Evolutionary conservation across 2,888 invertebrate genomes (phyloP).

Genomic region (Hirudinaria manillensis): DNA sequence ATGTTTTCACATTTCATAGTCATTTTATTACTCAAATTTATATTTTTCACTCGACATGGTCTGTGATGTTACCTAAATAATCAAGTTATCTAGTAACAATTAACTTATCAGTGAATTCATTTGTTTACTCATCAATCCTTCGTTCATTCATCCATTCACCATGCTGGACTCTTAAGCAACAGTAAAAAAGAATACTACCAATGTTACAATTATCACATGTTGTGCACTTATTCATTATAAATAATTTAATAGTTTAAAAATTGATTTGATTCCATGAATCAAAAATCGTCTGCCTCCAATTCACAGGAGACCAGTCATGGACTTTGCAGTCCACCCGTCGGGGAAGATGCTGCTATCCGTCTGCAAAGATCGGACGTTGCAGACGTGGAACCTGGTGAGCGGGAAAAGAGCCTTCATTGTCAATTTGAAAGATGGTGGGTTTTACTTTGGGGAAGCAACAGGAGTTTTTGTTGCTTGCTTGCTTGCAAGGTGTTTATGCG

Average conservation of each 20-base stretch:
- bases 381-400: conserved; percentile 87
- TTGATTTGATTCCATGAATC: neutral
- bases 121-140: too few species aligned
- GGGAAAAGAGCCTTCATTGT: conserved; percentile 82
- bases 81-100: too few species aligned
- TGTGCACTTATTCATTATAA: too few species aligned
- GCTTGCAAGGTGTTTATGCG: neutral
- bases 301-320: conserved; percentile 59
- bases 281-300: conserved; percentile 9
- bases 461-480: neutral
- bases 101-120: too few species aligned
- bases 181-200: too few species aligned
- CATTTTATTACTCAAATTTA: neutral
- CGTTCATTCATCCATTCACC: too few species aligned
- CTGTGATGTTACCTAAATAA: too few species aligned
- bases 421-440: conserved; percentile 58
- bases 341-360: conserved; percentile 81
- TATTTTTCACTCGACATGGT: too few species aligned
- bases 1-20: conserved; percentile 44
- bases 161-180: too few species aligned
- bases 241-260: neutral
- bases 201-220: too few species aligned
- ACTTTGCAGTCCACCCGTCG: conserved; percentile 76
- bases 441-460: neutral
- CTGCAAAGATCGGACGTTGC: conserved; percentile 73